Evolutionary conservation across 2,113 vertebrate genomes (phyloP).

Genomic region (Macheiramphus alcinus): DNA sequence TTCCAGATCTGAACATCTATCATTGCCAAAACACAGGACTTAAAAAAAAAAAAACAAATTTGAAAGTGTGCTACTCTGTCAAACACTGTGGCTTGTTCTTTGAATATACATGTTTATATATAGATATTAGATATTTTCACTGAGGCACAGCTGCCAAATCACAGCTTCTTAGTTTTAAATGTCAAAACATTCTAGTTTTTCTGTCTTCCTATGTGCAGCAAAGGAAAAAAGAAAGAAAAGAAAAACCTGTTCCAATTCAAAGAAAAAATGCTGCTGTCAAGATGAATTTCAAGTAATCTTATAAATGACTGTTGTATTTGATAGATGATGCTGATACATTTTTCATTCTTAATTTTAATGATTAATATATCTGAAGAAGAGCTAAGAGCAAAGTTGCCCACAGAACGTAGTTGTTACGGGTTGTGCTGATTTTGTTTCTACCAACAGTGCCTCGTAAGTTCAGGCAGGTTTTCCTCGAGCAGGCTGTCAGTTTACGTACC

Average conservation of each 20-base stretch:
- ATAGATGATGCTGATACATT: not conserved
- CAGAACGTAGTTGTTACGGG: not conserved
- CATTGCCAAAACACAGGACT: constrained; percentile 23
- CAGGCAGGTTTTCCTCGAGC: not conserved
- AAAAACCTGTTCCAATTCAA: constrained; percentile 1
- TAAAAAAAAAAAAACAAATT: not conserved
- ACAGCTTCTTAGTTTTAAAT: constrained; percentile 26
- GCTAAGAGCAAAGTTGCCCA: not conserved
- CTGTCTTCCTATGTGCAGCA: not conserved
- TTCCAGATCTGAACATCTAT: constrained; percentile 22
- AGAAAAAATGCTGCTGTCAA: not conserved
- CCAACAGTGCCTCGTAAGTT: not conserved
- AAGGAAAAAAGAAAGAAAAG: not conserved
- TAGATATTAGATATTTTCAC: constrained; percentile 31
- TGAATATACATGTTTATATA: constrained; percentile 13
- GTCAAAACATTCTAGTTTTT: constrained; percentile 49
- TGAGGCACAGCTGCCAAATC: constrained; percentile 39
- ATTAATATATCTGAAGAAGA: not conserved
- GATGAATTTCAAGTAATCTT: not conserved
- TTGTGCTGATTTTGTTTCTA: not conserved
- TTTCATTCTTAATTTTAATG: constrained; percentile 27
- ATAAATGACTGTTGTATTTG: not conserved
- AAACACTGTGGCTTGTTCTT: not conserved
- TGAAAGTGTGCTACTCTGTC: not conserved
- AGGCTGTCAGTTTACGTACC: not conserved